Evolutionary conservation across 2,113 vertebrate species (phyloP).

Genomic region (Cyphomyrus plagiostoma): DNA sequence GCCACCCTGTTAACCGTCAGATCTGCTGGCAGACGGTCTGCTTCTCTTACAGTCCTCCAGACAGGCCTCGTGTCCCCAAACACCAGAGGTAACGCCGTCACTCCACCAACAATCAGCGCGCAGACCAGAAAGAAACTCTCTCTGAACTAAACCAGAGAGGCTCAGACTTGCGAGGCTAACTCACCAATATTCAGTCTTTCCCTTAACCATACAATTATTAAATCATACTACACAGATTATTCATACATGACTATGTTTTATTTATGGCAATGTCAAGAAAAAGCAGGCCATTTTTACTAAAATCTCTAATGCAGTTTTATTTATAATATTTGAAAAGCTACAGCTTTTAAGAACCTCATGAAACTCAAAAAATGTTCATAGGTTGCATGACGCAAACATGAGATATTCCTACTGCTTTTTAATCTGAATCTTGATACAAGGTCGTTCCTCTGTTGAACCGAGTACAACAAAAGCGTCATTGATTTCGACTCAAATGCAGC

Average conservation of each 20-base stretch:
- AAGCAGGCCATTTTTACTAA: background rate
- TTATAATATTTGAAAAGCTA: background rate
- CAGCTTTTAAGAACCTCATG: background rate
- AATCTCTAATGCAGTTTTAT: background rate
- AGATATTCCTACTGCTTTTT: background rate
- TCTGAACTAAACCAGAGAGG: background rate
- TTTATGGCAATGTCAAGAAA: background rate
- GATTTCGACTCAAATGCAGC: background rate
- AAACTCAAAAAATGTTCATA: background rate
- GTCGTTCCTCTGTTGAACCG: background rate
- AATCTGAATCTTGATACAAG: background rate
- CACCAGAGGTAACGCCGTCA: background rate
- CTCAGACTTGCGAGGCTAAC: background rate
- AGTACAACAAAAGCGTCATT: background rate
- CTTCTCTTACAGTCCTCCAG: background rate
- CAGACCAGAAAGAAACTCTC: background rate
- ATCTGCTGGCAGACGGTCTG: background rate
- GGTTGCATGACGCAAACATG: background rate
- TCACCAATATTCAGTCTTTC: background rate
- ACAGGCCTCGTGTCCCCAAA: background rate
- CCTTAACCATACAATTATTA: background rate
- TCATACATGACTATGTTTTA: background rate
- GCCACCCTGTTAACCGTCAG: background rate
- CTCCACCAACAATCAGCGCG: background rate
- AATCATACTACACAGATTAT: background rate